Conservation (phyloP, 2,113 vertebrate species). For the Pyrgilauda ruficollis region DNA sequence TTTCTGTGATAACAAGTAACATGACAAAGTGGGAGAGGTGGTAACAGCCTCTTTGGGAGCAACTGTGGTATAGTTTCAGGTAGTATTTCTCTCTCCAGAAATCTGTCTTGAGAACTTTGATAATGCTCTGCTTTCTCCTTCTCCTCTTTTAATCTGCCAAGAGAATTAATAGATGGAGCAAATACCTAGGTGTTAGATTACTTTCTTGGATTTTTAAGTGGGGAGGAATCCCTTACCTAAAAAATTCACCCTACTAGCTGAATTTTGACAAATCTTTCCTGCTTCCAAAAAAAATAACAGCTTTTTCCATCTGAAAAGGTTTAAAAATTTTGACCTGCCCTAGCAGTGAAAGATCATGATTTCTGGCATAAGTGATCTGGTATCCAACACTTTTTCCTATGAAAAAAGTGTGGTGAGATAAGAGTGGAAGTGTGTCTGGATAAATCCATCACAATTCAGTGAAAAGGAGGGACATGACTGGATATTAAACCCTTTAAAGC, state of each 20-base stretch:
- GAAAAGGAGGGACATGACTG: background rate
- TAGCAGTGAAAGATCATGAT: background rate
- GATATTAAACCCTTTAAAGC: background rate
- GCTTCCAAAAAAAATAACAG: background rate
- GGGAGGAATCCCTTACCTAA: background rate
- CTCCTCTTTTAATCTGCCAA: background rate
- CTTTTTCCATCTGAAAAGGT: background rate
- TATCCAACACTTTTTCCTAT: background rate
- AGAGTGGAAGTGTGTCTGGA: background rate
- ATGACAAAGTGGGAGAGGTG: background rate
- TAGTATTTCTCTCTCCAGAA: background rate
- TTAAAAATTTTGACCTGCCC: background rate
- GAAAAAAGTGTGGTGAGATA: background rate
- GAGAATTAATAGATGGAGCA: background rate
- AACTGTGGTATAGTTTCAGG: background rate
- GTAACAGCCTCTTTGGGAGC: background rate
- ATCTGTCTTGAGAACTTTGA: background rate
- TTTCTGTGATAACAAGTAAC: background rate
- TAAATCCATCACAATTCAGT: background rate
- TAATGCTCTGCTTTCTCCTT: background rate
- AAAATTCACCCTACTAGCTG: background rate
- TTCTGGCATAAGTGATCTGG: background rate
- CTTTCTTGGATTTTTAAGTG: background rate
- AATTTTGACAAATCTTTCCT: background rate
- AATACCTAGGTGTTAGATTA: background rate